Base-by-base conservation (phyloP, 2,888 invertebrate species). In the Eudasyphora cyanicolor region DNA sequence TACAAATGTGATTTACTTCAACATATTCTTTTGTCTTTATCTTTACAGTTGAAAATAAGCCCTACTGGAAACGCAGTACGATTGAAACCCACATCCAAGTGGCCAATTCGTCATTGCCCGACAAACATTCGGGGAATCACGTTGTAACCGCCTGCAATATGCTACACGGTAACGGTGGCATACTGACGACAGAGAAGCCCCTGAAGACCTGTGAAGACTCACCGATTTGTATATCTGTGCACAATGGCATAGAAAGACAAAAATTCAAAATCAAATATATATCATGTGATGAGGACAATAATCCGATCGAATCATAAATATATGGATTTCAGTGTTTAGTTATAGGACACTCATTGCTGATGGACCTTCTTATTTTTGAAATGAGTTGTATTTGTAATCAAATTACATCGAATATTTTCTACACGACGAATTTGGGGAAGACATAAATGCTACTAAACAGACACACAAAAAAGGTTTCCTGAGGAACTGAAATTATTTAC, bases 81-180 rank as follows among this genome's bases (percentile, higher is more conserved):
- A 90, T 91, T 86, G 92, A 92, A 81, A 92, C 91, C 1, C 91
- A 91, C 85, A 89, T 92, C 69, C 90, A 91, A 51, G 87, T 88
- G 71, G 87, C 87, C 8, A 87, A 87, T 17, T 67, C 85, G 21
- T 86, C 86, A 19, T 10, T 84, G 51, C 85, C 85, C 17, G 85
- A 86, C 1, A 67, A 79, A 0, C 0, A 73, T 7, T 35, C 64
- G 21, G 12, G 5, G 7, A 79, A 70, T 27, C 67, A 70, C 45
- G 83, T 60, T 75, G 83, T 17, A 21, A 82, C 81, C 7, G 42
- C 80, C 19, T 81, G 84, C 29, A 75, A 78, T 32, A 24, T 81
- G 3, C 12, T 81, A 62, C 75, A 75, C 8, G 42, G 67, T n/a
- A 38, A 67, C 3, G n/a, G n/a, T n/a, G 89, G 76, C 88, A 32